phyloP scores from a whole-genome alignment of 2,888 invertebrate species.

The Apocheima hispidaria region DNA sequence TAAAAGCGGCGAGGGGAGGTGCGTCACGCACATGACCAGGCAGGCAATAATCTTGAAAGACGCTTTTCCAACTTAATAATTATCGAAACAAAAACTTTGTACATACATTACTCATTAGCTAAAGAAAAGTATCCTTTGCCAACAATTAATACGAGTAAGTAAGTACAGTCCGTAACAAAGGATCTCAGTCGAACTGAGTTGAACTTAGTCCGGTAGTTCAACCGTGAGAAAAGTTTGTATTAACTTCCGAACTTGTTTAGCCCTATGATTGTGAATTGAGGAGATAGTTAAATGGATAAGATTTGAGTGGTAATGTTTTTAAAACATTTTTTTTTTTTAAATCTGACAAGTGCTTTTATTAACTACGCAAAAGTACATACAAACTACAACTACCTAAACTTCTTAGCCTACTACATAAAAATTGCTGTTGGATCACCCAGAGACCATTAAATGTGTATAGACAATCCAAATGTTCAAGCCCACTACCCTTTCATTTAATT shows the following conservation, averaged over 20 bases:
- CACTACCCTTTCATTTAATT: too few relatives aligned
- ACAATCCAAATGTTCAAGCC: too few relatives aligned
- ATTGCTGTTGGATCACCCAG: too few relatives aligned
- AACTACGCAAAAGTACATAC: too few relatives aligned
- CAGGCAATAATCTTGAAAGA: background rate
- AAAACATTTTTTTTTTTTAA: background rate
- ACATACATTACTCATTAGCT: constrained; percentile 16
- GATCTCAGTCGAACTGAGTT: constrained; percentile 25
- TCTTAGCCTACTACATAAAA: too few relatives aligned
- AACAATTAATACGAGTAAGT: background rate
- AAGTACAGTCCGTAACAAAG: constrained; percentile 21
- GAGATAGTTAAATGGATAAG: constrained; percentile 17
- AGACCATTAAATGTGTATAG: too few relatives aligned
- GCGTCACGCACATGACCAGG: too few relatives aligned
- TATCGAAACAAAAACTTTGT: constrained; percentile 11
- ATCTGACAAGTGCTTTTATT: too few relatives aligned
- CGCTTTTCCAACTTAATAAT: background rate
- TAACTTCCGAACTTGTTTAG: constrained; percentile 22
- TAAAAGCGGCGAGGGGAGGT: too few relatives aligned
- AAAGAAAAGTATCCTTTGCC: constrained; percentile 16
- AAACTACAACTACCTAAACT: too few relatives aligned
- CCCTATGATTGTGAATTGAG: constrained; percentile 30
- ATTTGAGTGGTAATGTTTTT: constrained; percentile 4
- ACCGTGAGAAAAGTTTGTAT: constrained; percentile 23
- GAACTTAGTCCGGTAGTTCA: constrained; percentile 26